Evolutionary conservation across 2,797 vertebrate genomes (phyloP).

Genomic region (Eulemur coronatus): DNA sequence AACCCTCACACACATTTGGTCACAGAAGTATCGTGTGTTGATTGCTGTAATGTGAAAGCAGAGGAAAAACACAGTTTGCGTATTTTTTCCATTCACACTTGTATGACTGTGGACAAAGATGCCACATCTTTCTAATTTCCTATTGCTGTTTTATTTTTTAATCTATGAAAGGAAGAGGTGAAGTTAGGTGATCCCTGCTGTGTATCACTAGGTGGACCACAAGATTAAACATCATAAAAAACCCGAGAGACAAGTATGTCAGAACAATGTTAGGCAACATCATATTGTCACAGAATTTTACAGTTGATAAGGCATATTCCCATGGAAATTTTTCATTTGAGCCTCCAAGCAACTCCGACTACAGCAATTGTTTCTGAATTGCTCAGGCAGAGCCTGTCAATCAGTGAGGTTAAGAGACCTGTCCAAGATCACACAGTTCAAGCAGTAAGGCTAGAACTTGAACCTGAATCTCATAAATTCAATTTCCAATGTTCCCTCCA

Average conservation of each 20-base stretch:
- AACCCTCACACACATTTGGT: background rate
- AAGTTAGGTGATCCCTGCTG: background rate
- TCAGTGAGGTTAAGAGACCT: background rate
- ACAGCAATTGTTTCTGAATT: background rate
- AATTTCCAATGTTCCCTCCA: background rate
- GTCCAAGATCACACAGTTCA: background rate
- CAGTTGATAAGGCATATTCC: background rate
- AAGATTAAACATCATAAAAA: background rate
- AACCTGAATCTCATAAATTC: background rate
- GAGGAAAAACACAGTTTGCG: background rate
- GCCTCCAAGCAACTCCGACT: background rate
- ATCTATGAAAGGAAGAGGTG: background rate
- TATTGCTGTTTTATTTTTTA: background rate
- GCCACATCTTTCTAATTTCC: background rate
- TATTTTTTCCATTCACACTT: background rate
- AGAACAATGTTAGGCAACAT: background rate
- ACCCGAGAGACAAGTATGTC: background rate
- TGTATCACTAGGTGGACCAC: background rate
- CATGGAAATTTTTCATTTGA: background rate
- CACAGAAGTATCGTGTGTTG: background rate
- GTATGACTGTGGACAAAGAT: background rate
- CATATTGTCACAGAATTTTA: background rate
- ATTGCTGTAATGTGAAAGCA: background rate
- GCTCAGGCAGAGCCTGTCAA: background rate
- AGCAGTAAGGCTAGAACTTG: background rate